Evolutionary conservation across 2,797 vertebrate species (phyloP).

Genomic region (Galagoides demidoff): DNA sequence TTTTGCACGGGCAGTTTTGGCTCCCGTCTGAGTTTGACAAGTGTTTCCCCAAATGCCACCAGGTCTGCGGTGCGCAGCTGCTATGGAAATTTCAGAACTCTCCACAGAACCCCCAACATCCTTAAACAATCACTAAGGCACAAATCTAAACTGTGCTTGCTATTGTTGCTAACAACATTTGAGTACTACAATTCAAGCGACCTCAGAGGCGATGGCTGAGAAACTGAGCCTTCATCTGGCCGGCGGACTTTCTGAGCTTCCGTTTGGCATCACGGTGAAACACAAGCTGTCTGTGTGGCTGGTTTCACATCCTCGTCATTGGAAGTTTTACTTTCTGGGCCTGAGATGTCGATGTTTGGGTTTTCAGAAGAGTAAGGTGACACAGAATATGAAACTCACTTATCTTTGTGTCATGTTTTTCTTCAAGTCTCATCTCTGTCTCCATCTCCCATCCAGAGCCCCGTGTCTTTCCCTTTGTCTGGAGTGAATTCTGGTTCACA

Average conservation of each 20-base stretch:
- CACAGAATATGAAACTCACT: background rate
- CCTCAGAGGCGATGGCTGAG: background rate
- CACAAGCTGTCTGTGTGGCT: background rate
- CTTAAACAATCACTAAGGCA: background rate
- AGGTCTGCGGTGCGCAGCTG: constrained; percentile 66
- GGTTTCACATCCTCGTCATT: constrained; percentile 51
- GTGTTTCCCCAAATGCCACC: constrained; percentile 77
- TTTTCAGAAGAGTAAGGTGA: constrained; percentile 50
- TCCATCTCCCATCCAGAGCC: background rate
- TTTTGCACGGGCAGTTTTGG: constrained; percentile 74
- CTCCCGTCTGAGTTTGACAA: constrained; percentile 81
- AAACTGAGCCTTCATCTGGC: background rate
- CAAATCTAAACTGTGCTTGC: background rate
- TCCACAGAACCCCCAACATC: constrained; percentile 41
- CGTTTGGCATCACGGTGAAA: background rate
- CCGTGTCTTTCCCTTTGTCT: rapidly evolving
- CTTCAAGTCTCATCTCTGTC: background rate
- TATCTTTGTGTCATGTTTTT: background rate
- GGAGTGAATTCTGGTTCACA: background rate
- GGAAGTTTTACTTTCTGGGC: constrained; percentile 57
- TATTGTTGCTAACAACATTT: background rate
- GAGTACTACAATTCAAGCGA: background rate
- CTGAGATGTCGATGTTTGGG: constrained; percentile 32
- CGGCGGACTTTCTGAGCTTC: constrained; percentile 45
- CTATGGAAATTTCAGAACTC: constrained; percentile 60